phyloP scores from a whole-genome alignment of 2,113 vertebrate genomes.

The Daubentonia madagascariensis region DNA sequence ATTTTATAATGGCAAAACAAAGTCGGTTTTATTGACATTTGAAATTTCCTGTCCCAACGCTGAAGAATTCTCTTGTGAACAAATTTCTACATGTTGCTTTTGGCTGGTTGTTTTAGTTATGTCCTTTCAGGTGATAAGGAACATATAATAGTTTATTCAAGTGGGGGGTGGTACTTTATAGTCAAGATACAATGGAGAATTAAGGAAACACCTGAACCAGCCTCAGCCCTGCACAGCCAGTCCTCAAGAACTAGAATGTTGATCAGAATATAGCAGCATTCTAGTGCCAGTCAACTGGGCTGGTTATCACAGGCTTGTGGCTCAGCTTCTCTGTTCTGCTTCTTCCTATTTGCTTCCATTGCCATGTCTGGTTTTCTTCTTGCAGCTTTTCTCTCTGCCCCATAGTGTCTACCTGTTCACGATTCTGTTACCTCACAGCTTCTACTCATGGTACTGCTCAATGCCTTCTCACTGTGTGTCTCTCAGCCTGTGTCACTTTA shows the following conservation, averaged over 20 bases:
- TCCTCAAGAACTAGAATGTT: background rate
- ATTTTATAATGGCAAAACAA: background rate
- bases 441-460: background rate
- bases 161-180: background rate
- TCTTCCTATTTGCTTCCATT: background rate
- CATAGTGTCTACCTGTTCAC: background rate
- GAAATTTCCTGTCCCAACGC: background rate
- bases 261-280: background rate
- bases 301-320: background rate
- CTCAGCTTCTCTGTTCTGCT: background rate
- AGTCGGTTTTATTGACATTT: background rate
- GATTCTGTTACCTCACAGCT: background rate
- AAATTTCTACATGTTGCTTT: background rate
- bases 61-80: background rate
- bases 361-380: background rate
- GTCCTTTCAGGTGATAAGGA: background rate
- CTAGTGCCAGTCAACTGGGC: background rate
- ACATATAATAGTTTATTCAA: background rate
- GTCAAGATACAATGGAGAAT: background rate
- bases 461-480: background rate
- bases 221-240: background rate
- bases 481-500: background rate
- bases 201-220: background rate
- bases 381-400: background rate
- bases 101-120: background rate